A percentile compares a stretch with the other conserved stretches of the same genome.
These are phyloP conservation scores for Furcula furcula DNA, from an alignment of 2,888 invertebrate genomes.

Conservation along the genomic window DNA sequence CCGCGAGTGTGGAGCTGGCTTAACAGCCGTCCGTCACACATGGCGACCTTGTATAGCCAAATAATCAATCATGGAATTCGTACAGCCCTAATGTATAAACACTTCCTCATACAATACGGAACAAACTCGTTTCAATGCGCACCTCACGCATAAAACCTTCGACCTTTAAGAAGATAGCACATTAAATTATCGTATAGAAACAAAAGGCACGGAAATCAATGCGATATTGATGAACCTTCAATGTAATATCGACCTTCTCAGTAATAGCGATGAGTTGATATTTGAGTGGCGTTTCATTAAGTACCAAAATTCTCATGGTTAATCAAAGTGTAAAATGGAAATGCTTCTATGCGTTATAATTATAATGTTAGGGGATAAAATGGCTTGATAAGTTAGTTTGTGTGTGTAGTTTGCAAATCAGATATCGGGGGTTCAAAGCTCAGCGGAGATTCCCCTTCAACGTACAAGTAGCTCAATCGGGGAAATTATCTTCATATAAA, in stretches of 20 bases:
- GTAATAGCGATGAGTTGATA: background rate
- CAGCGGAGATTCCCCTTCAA: too few relatives aligned
- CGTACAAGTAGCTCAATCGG: too few relatives aligned
- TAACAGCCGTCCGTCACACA: slow-evolving; percentile 3
- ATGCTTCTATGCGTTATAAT: too few relatives aligned
- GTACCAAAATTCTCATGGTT: too few relatives aligned
- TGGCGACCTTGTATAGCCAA: slow-evolving; percentile 2
- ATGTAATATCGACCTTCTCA: slow-evolving; percentile 7
- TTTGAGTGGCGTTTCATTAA: slow-evolving; percentile 3
- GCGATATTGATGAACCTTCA: slow-evolving; percentile 1
- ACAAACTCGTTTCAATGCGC: slow-evolving; percentile 5
- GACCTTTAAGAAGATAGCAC: slow-evolving; percentile 15
- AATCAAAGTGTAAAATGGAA: too few relatives aligned
- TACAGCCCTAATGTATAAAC: background rate
- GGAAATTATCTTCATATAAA: too few relatives aligned
- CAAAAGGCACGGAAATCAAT: slow-evolving; percentile 13
- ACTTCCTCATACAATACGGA: slow-evolving; percentile 15
- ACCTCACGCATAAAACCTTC: background rate
- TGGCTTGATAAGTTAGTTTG: too few relatives aligned
- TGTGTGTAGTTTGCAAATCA: too few relatives aligned
- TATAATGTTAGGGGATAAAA: too few relatives aligned
- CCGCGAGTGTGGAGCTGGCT: too few relatives aligned
- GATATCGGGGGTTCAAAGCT: too few relatives aligned
- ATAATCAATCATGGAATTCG: slow-evolving; percentile 5
- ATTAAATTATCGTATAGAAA: slow-evolving; percentile 5